These are phyloP conservation scores for Habropoda laboriosa DNA, from an alignment of 1,140 invertebrate species.

Conservation along the genomic window DNA sequence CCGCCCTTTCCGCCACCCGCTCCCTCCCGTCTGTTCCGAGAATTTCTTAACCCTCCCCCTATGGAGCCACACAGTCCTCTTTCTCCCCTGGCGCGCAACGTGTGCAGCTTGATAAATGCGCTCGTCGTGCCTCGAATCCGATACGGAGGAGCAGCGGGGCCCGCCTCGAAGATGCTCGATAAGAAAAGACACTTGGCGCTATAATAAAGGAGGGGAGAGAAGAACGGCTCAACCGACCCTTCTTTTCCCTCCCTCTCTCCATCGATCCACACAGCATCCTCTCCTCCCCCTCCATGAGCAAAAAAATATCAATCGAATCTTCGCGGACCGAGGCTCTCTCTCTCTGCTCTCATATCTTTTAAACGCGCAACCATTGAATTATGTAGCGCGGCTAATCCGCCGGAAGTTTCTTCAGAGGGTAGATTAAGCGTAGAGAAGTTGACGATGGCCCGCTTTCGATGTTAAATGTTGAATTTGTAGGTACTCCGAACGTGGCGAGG, in stretches of 20 bases:
- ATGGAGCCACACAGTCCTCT: too few species aligned
- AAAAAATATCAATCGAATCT: slow-evolving; percentile 61
- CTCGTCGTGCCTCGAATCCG: slow-evolving; percentile 66
- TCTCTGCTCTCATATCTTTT: slow-evolving; percentile 13
- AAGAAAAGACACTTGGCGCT: slow-evolving; percentile 41
- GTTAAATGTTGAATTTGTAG: too few species aligned
- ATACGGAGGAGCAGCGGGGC: slow-evolving; percentile 38
- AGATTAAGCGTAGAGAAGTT: slow-evolving; percentile 17
- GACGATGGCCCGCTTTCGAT: too few species aligned
- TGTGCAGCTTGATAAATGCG: slow-evolving; percentile 65
- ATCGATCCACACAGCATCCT: too few species aligned
- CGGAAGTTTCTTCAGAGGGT: slow-evolving; percentile 39
- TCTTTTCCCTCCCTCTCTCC: too few species aligned
- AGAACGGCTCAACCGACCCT: too few species aligned
- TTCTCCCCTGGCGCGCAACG: slow-evolving; percentile 23
- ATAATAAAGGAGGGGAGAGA: slow-evolving; percentile 5
- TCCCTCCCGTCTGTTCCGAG: background rate
- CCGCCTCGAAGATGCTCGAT: slow-evolving; percentile 45
- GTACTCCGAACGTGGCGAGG: too few species aligned
- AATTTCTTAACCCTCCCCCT: background rate
- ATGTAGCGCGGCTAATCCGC: slow-evolving; percentile 35
- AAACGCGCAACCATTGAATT: slow-evolving; percentile 57
- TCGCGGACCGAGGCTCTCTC: too few species aligned
- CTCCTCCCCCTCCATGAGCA: background rate
- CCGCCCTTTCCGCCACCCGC: background rate